A percentile compares a stretch with the other conserved stretches of the same genome.
Conservation (phyloP, 1,140 invertebrate genomes). For the Globodera rostochiensis region DNA sequence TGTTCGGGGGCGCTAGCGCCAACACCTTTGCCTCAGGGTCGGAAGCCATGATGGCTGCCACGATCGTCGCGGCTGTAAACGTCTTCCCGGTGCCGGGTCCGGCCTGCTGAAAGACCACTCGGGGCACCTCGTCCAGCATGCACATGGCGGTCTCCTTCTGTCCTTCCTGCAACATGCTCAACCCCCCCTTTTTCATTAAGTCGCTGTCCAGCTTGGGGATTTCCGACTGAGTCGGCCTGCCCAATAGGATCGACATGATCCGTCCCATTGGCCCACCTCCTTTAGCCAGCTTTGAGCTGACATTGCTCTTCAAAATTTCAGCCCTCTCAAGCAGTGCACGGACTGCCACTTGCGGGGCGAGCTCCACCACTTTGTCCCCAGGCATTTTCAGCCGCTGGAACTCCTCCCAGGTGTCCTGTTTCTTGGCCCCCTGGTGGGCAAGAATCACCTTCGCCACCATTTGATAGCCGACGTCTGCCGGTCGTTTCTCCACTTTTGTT, state of each 20-base stretch:
- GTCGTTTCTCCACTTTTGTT: neutral
- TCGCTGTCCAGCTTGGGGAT: neutral
- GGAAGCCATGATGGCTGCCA: neutral
- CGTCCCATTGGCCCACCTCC: neutral
- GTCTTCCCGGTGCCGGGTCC: constrained; percentile 2
- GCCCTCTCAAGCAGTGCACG: neutral
- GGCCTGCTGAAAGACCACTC: neutral
- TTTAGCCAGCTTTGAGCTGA: neutral
- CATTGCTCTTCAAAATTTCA: neutral
- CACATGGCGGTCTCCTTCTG: neutral
- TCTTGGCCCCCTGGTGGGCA: neutral
- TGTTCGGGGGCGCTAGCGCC: constrained; percentile 2
- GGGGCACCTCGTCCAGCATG: neutral
- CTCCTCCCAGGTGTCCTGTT: neutral
- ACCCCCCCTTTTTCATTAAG: neutral
- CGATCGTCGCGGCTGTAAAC: neutral
- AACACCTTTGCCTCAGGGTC: neutral
- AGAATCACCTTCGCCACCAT: neutral
- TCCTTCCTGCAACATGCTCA: neutral
- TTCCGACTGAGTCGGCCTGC: neutral
- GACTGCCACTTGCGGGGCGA: neutral
- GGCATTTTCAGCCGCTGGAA: neutral
- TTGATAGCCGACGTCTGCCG: neutral
- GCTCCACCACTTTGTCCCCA: neutral
- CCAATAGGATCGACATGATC: neutral